Evolutionary conservation across 2,113 vertebrate species (phyloP).

Genomic region (Oceanodroma tethys): DNA sequence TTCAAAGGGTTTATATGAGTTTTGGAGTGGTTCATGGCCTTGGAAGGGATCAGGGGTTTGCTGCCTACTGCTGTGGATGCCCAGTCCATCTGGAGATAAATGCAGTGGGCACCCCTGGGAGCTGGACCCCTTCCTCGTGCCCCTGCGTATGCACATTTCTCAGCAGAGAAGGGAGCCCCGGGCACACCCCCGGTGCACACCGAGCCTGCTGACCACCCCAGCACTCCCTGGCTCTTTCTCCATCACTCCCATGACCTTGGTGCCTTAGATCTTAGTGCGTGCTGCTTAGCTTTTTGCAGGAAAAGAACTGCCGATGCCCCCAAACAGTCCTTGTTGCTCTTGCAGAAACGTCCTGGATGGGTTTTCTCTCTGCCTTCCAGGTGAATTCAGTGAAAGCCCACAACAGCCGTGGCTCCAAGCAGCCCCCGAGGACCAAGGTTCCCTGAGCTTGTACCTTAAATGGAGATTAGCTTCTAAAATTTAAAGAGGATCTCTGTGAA

Average conservation of each 20-base stretch:
- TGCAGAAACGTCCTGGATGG: neutral
- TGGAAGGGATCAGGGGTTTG: neutral
- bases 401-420: neutral
- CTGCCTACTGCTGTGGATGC: neutral
- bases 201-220: neutral
- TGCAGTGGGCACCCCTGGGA: neutral
- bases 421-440: neutral
- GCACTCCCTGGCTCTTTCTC: neutral
- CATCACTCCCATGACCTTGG: neutral
- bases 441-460: constrained; percentile 2
- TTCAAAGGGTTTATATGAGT: neutral
- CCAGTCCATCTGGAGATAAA: neutral
- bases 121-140: neutral
- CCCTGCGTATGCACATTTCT: neutral
- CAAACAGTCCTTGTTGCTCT: neutral
- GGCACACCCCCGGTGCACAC: neutral
- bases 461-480: constrained; percentile 41
- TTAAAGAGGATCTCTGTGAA: constrained; percentile 48
- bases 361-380: neutral
- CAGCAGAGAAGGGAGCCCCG: neutral
- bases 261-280: neutral
- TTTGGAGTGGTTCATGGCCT: neutral
- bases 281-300: neutral
- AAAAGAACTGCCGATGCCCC: neutral
- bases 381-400: neutral